Base-by-base conservation (phyloP, 2,888 invertebrate species). In the Gibbula magus region DNA sequence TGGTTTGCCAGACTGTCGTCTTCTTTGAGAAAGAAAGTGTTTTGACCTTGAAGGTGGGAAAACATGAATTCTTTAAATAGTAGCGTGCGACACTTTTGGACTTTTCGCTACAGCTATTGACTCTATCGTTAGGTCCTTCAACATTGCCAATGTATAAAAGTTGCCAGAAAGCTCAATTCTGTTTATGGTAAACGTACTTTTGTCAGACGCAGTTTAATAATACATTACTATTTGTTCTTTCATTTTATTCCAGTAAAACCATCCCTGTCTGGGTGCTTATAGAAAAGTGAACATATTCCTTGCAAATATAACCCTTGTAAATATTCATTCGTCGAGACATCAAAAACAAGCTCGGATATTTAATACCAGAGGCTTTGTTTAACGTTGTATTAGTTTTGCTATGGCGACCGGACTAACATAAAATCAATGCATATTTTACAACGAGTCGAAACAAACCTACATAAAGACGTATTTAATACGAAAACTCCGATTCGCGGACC, bases 21-120 rank as follows among this genome's bases (percentile, higher is more conserved):
- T 39, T 70, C 39, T 70, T 39, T 70, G 39, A 13, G 35, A 25
- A 70, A 35, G 13, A 16, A 18, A 70, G 20, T 56, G 25, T 70
- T 70, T 18, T 70, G 20, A 35, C 32, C 70, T 39, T 39, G 70
- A 70, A 45, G 70, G 29, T 70, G 35, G 16, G 29, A 39, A 67
- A 70, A 70, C 70, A 35, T 70, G 70, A 29, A 39, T 70, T 70
- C 70, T 70, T 35, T 39, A 70, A 70, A 70, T 70, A 70, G 29
- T 8, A 25, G 16, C 25, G 22, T 25, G 29, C 61, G 39, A 45
- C 45, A 45, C 45, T 8, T 45, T 45, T 5, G 45, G 45, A 5
- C 5, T 45, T 45, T 7, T 45, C 10, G 10, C 45, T n/a, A n/a
- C n/a, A 45, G 13, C 45, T 45, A 45, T 45, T 45, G 45, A 45